These are phyloP conservation scores for Eonycteris spelaea DNA, from an alignment of 2,113 vertebrate genomes.

Conservation along the genomic window DNA sequence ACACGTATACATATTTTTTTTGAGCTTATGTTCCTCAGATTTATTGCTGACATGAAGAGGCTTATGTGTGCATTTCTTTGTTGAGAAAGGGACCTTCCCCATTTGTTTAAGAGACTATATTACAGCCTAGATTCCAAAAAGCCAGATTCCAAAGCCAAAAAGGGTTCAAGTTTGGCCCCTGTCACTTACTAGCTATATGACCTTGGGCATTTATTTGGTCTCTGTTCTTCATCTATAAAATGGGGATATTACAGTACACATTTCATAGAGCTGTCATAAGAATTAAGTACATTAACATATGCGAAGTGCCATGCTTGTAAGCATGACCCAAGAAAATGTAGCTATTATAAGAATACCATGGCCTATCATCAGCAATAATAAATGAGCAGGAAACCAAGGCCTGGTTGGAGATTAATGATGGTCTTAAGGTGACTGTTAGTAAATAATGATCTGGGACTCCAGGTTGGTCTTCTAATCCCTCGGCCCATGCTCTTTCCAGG, in stretches of 20 bases:
- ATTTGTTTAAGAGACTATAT: not conserved
- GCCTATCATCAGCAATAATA: constrained; percentile 13
- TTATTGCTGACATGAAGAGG: not conserved
- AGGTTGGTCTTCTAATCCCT: constrained; percentile 34
- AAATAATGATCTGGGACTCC: constrained; percentile 39
- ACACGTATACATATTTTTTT: not conserved
- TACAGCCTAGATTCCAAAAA: not conserved
- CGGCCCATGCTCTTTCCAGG: not conserved
- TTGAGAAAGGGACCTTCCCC: not conserved
- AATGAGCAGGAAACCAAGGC: constrained; percentile 33
- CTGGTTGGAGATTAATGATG: constrained; percentile 52
- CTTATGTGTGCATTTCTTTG: not conserved
- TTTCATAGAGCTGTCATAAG: not conserved
- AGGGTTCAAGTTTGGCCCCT: not conserved
- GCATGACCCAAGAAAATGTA: not conserved
- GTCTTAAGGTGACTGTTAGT: constrained; percentile 45
- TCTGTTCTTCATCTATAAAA: not conserved
- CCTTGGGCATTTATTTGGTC: not conserved
- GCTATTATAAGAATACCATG: not conserved
- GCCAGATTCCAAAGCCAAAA: not conserved
- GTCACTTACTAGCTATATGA: not conserved
- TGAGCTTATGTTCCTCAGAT: not conserved
- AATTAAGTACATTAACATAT: not conserved
- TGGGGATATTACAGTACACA: not conserved
- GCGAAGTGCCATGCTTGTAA: not conserved